Percentiles rank a stretch among this genome's conserved stretches.
Conservation (phyloP, 2,888 invertebrate species). For the Aelia acuminata region DNA sequence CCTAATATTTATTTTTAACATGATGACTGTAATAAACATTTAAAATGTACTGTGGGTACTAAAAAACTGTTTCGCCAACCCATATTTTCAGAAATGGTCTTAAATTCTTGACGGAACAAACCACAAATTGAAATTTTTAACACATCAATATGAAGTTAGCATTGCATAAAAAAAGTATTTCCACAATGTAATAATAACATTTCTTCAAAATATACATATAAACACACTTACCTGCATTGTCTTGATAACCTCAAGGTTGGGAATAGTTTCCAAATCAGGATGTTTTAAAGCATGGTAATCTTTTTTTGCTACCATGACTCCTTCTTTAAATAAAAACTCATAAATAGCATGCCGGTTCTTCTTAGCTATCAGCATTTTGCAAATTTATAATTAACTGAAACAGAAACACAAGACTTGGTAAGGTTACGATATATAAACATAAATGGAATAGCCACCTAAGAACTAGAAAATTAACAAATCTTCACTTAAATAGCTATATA, state of each 20-base stretch:
- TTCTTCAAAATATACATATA: slow-evolving; percentile 21
- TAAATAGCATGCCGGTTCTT: slow-evolving; percentile 96
- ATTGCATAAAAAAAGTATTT: no score
- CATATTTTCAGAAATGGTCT: no score
- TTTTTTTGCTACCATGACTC: slow-evolving; percentile 99
- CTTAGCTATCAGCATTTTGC: slow-evolving; percentile 99
- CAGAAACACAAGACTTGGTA: not conserved
- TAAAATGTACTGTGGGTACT: no score
- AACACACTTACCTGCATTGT: slow-evolving; percentile 84
- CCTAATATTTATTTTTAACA: no score
- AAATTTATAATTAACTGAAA: slow-evolving; percentile 66
- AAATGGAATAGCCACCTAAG: not conserved
- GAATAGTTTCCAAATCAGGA: slow-evolving; percentile 91
- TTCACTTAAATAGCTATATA: not conserved
- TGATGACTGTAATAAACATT: no score
- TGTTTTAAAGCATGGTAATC: slow-evolving; percentile 99
- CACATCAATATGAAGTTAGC: no score
- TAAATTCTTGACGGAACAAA: no score
- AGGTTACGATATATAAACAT: not conserved
- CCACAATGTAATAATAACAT: no score
- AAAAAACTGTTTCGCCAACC: no score
- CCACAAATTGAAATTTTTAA: no score
- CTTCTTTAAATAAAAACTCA: slow-evolving; percentile 98
- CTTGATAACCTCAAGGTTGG: slow-evolving; percentile 98
- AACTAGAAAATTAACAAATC: not conserved